Percentiles rank a stretch among this genome's conserved stretches.
These are phyloP conservation scores for Microcebus jonahi DNA, from an alignment of 2,113 vertebrate genomes.

Conservation along the genomic window DNA sequence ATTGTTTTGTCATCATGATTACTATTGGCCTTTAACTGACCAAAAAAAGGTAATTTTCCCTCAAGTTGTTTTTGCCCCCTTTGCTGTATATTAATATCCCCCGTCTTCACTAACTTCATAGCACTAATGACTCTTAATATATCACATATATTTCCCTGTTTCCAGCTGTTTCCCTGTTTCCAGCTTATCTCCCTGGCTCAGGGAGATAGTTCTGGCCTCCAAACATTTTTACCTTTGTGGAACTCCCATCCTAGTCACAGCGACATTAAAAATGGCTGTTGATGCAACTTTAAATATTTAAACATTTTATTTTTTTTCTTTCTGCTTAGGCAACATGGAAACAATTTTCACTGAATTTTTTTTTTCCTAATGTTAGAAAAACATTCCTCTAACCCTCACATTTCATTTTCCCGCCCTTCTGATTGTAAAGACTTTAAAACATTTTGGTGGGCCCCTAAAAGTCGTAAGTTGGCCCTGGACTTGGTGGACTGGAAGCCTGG, in stretches of 20 bases:
- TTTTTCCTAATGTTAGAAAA: background rate
- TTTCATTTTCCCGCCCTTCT: background rate
- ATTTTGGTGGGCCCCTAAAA: background rate
- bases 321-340: background rate
- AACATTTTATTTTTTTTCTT: background rate
- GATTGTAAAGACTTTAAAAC: background rate
- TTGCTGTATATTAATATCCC: background rate
- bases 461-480: background rate
- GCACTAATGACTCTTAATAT: rapidly evolving
- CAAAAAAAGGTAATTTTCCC: background rate
- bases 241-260: background rate
- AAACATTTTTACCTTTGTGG: too few relatives aligned
- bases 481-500: background rate
- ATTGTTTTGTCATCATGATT: background rate
- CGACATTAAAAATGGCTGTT: background rate
- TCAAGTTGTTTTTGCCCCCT: background rate
- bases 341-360: background rate
- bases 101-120: too few relatives aligned
- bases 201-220: background rate
- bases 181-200: background rate
- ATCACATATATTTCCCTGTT: too few relatives aligned
- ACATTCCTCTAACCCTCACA: background rate
- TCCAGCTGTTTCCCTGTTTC: too few relatives aligned
- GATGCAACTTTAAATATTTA: background rate
- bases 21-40: background rate